These are phyloP conservation scores for Octodon degus DNA, from an alignment of 2,113 vertebrate species.

Conservation along the genomic window DNA sequence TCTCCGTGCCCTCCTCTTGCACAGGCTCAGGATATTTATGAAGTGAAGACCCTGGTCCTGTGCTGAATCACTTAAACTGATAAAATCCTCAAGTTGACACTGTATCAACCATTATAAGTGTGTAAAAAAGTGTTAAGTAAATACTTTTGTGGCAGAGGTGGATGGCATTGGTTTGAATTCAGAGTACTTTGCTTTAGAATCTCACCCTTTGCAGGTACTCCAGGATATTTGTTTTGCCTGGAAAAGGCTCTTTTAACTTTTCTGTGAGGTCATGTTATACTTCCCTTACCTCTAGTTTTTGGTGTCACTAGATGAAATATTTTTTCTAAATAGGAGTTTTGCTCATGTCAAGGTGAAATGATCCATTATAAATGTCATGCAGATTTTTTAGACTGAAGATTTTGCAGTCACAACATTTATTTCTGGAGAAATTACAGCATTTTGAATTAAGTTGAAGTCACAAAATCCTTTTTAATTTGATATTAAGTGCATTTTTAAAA, in stretches of 20 bases:
- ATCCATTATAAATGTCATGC: constrained; percentile 9
- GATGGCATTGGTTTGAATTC: not conserved
- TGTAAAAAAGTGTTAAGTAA: not conserved
- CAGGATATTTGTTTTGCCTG: not conserved
- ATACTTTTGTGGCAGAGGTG: not conserved
- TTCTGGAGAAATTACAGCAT: constrained; percentile 62
- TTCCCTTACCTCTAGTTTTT: not conserved
- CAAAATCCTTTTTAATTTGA: constrained; percentile 31
- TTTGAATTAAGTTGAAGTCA: constrained; percentile 9
- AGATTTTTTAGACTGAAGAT: not conserved
- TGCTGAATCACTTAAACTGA: no score
- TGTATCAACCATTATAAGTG: no score
- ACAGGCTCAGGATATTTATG: no score
- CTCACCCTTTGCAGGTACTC: not conserved
- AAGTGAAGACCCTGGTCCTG: no score
- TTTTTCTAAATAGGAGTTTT: constrained; percentile 58
- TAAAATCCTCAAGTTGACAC: no score
- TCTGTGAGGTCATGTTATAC: not conserved
- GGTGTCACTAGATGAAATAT: constrained; percentile 8
- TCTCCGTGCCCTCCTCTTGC: no score
- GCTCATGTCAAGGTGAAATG: constrained; percentile 38
- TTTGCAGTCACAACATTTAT: not conserved
- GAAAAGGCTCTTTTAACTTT: not conserved
- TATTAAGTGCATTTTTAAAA: constrained; percentile 47
- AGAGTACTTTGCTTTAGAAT: not conserved